A percentile compares a stretch with the other conserved stretches of the same genome.
These are phyloP conservation scores for Toxotes lorentzi DNA, from an alignment of 2,797 vertebrate genomes.

Conservation along the genomic window DNA sequence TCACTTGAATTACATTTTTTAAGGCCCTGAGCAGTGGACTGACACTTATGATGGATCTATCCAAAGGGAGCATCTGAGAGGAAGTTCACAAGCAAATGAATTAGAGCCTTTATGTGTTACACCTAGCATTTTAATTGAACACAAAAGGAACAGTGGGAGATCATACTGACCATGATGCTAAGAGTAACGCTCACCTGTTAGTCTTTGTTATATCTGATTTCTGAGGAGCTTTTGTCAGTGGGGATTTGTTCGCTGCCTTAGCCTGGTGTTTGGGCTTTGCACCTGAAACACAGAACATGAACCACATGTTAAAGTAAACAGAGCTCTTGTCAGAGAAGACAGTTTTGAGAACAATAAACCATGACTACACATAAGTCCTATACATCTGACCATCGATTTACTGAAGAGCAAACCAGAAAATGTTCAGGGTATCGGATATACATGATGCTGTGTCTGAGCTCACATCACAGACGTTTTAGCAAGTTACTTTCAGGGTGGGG, in stretches of 20 bases:
- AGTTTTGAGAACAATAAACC: not conserved
- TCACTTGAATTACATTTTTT: not conserved
- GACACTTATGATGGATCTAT: not conserved
- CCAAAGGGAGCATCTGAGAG: not conserved
- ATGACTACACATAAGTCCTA: not conserved
- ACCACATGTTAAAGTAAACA: not conserved
- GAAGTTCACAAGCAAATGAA: not conserved
- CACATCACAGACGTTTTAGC: slow-evolving; percentile 7
- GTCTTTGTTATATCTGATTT: slow-evolving; percentile 79
- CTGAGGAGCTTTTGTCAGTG: slow-evolving; percentile 75
- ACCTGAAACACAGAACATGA: slow-evolving; percentile 69
- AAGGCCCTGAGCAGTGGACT: not conserved
- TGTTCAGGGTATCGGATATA: not conserved
- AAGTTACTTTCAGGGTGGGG: slow-evolving; percentile 24
- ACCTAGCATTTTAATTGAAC: not conserved
- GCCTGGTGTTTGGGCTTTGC: slow-evolving; percentile 78
- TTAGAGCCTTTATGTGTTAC: not conserved
- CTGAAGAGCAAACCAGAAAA: not conserved
- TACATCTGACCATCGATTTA: not conserved
- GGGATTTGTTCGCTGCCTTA: slow-evolving; percentile 76
- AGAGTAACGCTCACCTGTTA: slow-evolving; percentile 78
- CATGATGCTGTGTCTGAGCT: not conserved
- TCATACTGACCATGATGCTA: not conserved
- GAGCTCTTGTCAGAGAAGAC: not conserved
- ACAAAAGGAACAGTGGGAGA: not conserved